Evolutionary conservation across 1,140 invertebrate species (phyloP).

Genomic region (Drosophila tani): DNA sequence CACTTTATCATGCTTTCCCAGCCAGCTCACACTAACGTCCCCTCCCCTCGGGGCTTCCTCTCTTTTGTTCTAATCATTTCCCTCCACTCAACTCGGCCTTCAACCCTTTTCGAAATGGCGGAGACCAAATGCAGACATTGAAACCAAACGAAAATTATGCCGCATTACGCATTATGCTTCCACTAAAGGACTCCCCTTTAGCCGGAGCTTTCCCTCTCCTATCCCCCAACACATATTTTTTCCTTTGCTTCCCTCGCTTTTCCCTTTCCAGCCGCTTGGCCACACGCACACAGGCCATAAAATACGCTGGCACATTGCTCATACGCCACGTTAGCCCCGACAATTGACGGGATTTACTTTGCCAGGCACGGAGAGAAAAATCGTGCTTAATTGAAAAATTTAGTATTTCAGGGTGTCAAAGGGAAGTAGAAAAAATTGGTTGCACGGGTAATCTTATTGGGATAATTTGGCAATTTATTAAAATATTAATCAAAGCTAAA

Average conservation of each 20-base stretch:
- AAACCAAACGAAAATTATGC: slow-evolving; percentile 63
- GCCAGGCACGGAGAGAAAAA: slow-evolving; percentile 8
- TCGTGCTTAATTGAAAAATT: no score
- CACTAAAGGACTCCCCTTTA: slow-evolving; percentile 28
- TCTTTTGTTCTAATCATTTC: slow-evolving; percentile 62
- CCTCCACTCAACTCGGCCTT: slow-evolving; percentile 37
- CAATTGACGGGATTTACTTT: slow-evolving; percentile 74
- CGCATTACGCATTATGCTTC: slow-evolving; percentile 61
- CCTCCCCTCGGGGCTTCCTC: not conserved
- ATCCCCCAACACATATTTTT: slow-evolving; percentile 1
- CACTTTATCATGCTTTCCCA: slow-evolving; percentile 40
- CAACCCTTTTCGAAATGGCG: slow-evolving; percentile 59
- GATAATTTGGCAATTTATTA: no score
- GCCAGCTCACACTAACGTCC: slow-evolving; percentile 1
- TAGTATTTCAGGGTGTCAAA: no score
- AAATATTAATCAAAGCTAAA: no score
- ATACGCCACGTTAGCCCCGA: slow-evolving; percentile 70
- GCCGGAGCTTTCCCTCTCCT: not conserved
- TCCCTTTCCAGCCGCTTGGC: slow-evolving; percentile 33
- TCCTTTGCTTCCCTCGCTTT: slow-evolving; percentile 5
- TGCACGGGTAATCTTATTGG: no score
- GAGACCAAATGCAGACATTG: slow-evolving; percentile 67
- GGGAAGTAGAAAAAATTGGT: no score
- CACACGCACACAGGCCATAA: slow-evolving; percentile 77
- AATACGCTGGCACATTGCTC: slow-evolving; percentile 72